Conservation (phyloP, 1,140 invertebrate genomes). For the Aporrectodea caliginosa region DNA sequence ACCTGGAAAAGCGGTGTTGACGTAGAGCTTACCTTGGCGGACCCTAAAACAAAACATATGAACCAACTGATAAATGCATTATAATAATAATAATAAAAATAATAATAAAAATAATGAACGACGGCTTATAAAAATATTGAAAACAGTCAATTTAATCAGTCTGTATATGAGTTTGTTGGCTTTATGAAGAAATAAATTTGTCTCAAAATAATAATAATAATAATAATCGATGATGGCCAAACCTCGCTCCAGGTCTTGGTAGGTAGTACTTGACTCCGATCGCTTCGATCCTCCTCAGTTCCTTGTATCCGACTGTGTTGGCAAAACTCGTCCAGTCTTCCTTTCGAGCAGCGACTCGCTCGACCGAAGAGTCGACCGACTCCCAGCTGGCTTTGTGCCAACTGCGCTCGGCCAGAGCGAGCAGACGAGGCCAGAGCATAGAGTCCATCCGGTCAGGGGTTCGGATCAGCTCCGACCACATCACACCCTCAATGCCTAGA, state of each 20-base stretch:
- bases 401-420: constrained; percentile 47
- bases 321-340: constrained; percentile 47
- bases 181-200: too few relatives aligned
- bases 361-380: not conserved
- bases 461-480: constrained; percentile 45
- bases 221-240: too few relatives aligned
- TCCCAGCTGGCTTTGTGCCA: constrained; percentile 48
- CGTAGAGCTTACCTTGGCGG: not conserved
- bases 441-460: constrained; percentile 39
- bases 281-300: constrained; percentile 42
- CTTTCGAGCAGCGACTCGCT: not conserved
- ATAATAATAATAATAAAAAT: too few relatives aligned
- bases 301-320: constrained; percentile 41
- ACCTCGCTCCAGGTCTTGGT: constrained; percentile 46
- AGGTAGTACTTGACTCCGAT: constrained; percentile 43
- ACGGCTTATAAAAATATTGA: too few relatives aligned
- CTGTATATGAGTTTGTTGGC: too few relatives aligned
- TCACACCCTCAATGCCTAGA: constrained; percentile 15
- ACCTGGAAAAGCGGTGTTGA: constrained; percentile 27
- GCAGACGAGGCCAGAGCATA: constrained; percentile 44
- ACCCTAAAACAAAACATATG: too few relatives aligned
- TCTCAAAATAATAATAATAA: too few relatives aligned
- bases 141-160: too few relatives aligned
- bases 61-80: too few relatives aligned
- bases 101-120: too few relatives aligned